Evolutionary conservation across 92 coral and sea anemone species (phyloP).

Genomic region (Phenganax marumi): DNA sequence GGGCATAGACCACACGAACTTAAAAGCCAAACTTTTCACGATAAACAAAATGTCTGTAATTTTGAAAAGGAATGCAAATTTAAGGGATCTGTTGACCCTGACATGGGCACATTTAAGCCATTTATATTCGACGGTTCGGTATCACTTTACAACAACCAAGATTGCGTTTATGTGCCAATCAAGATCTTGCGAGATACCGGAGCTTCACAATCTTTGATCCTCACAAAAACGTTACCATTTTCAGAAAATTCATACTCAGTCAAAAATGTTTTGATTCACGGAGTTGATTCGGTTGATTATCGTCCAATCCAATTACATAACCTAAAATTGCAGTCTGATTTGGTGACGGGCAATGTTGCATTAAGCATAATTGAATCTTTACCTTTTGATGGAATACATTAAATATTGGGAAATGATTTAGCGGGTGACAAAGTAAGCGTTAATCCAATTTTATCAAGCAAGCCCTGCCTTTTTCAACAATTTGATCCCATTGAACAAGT

Average conservation of each 20-base stretch:
- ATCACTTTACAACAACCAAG: slow-evolving; percentile 42
- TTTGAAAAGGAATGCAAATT: too few species aligned
- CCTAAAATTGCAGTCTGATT: too few species aligned
- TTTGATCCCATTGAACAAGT: slow-evolving; percentile 32
- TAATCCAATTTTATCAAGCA: not conserved
- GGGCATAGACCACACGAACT: not conserved
- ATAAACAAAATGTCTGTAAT: not conserved
- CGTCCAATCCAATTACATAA: not conserved
- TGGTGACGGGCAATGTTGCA: not conserved
- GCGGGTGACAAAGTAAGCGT: not conserved
- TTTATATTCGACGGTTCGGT: slow-evolving; percentile 51
- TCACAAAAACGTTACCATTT: slow-evolving; percentile 41
- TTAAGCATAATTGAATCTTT: not conserved
- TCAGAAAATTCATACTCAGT: slow-evolving; percentile 30
- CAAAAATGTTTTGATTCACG: slow-evolving; percentile 46
- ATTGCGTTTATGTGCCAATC: slow-evolving; percentile 24
- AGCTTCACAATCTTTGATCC: slow-evolving; percentile 52
- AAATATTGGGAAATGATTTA: too few species aligned
- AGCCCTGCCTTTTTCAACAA: not conserved
- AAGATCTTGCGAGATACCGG: slow-evolving; percentile 62
- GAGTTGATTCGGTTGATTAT: slow-evolving; percentile 25
- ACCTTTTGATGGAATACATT: slow-evolving; percentile 7
- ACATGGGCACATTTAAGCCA: slow-evolving; percentile 29
- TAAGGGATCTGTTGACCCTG: not conserved
- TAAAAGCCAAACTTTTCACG: not conserved